Evolutionary conservation across 2,888 invertebrate genomes (phyloP).

Genomic region (Adelognathus sp.): DNA sequence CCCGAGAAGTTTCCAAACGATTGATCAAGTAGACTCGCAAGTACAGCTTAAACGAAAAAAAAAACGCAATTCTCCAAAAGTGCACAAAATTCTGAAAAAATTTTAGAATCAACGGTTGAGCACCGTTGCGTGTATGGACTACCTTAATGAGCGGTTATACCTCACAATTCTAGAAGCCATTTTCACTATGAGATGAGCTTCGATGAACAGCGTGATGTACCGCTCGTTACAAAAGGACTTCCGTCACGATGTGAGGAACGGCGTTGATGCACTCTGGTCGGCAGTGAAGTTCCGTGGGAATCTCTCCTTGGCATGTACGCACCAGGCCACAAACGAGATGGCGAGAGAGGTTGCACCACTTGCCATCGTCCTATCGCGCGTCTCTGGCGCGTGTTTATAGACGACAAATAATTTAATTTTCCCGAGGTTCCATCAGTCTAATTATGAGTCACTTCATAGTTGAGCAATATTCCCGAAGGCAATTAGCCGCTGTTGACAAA

Average conservation of each 20-base stretch:
- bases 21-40: no score
- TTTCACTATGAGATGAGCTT: not conserved
- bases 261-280: constrained; percentile 18
- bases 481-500: constrained; percentile 80
- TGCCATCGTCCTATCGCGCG: constrained; percentile 16
- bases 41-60: no score
- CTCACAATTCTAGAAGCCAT: not conserved
- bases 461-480: constrained; percentile 77
- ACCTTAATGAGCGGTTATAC: no score
- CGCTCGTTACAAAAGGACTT: not conserved
- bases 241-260: not conserved
- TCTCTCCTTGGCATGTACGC: not conserved
- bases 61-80: no score
- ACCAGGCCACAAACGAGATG: no score
- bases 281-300: constrained; percentile 7
- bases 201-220: not conserved
- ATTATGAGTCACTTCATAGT: constrained; percentile 77
- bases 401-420: constrained; percentile 73
- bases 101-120: no score
- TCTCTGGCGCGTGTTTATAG: constrained; percentile 53
- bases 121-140: no score
- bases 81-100: no score
- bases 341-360: not conserved
- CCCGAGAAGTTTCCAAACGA: no score
- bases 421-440: constrained; percentile 72